Percentiles rank a stretch among this genome's conserved stretches.
Evolutionary conservation across 2,888 invertebrate species (phyloP).

Genomic region (Drosophila nr. medialis): DNA sequence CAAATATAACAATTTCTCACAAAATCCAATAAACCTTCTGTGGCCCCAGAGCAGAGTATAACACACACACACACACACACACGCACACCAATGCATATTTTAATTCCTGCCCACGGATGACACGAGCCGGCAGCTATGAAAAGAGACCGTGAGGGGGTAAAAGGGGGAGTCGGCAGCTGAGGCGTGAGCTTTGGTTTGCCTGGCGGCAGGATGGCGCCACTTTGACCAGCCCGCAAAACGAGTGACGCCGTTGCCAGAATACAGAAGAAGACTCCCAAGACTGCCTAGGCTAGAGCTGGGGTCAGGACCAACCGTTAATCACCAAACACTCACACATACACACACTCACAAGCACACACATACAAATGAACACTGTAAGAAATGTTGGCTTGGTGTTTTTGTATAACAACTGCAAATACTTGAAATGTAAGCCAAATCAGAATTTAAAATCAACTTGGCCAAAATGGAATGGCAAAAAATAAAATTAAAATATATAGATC

Average conservation of each 20-base stretch:
- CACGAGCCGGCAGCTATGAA: constrained; percentile 4
- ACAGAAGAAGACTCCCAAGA: constrained; percentile 39
- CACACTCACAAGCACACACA: constrained; percentile 41
- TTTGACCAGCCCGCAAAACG: constrained; percentile 67
- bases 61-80: constrained; percentile 16
- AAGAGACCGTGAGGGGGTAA: not conserved
- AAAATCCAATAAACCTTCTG: not conserved
- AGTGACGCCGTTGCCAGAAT: constrained; percentile 59
- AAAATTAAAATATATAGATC: not conserved
- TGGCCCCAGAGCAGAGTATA: constrained; percentile 21
- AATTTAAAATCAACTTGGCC: not conserved
- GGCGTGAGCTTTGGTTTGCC: constrained; percentile 47
- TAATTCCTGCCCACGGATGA: constrained; percentile 48
- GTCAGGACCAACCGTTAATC: constrained; percentile 69
- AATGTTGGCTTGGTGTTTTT: not conserved
- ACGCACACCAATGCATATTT: constrained; percentile 60
- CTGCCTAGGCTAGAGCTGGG: constrained; percentile 18
- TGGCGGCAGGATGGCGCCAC: constrained; percentile 71
- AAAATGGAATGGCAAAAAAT: not conserved
- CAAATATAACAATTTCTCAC: not conserved
- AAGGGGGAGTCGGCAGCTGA: constrained; percentile 11
- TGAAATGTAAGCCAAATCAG: not conserved
- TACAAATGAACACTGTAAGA: constrained; percentile 33
- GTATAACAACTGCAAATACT: not conserved
- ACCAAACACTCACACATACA: constrained; percentile 46